phyloP scores from a whole-genome alignment of 2,888 invertebrate genomes.

The Catocala nupta region DNA sequence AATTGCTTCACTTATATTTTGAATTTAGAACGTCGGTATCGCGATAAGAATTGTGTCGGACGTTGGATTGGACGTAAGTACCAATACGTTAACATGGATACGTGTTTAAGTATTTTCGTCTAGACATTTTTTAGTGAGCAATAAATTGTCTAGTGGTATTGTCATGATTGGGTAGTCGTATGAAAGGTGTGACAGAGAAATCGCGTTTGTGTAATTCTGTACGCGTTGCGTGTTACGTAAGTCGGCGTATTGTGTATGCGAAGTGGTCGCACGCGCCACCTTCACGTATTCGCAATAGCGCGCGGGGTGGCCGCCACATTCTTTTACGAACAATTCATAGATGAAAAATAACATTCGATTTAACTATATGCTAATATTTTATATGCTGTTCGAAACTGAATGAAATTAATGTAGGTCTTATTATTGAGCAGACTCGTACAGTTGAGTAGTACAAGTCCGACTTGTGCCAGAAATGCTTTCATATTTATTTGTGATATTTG shows the following conservation, averaged over 20 bases:
- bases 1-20: slow-evolving; percentile 86
- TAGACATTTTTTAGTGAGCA: slow-evolving; percentile 70
- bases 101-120: slow-evolving; percentile 59
- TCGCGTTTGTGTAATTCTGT: slow-evolving; percentile 78
- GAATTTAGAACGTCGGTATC: slow-evolving; percentile 80
- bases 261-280: slow-evolving; percentile 74
- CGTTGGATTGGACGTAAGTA: slow-evolving; percentile 50
- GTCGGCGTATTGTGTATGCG: slow-evolving; percentile 66
- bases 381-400: slow-evolving; percentile 12
- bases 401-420: slow-evolving; percentile 11
- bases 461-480: slow-evolving; percentile 27
- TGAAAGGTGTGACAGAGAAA: slow-evolving; percentile 83
- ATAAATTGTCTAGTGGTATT: slow-evolving; percentile 71
- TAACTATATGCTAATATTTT: slow-evolving; percentile 32
- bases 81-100: slow-evolving; percentile 48
- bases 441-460: slow-evolving; percentile 20
- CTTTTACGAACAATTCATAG: slow-evolving; percentile 67
- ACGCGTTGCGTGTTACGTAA: slow-evolving; percentile 81
- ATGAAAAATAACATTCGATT: slow-evolving; percentile 59
- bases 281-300: slow-evolving; percentile 73
- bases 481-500: slow-evolving; percentile 11
- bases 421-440: slow-evolving; percentile 14
- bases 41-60: slow-evolving; percentile 71
- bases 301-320: slow-evolving; percentile 81
- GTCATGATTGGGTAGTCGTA: slow-evolving; percentile 64